Conservation (phyloP, 2,113 vertebrate genomes). For the Carollia perspicillata region DNA sequence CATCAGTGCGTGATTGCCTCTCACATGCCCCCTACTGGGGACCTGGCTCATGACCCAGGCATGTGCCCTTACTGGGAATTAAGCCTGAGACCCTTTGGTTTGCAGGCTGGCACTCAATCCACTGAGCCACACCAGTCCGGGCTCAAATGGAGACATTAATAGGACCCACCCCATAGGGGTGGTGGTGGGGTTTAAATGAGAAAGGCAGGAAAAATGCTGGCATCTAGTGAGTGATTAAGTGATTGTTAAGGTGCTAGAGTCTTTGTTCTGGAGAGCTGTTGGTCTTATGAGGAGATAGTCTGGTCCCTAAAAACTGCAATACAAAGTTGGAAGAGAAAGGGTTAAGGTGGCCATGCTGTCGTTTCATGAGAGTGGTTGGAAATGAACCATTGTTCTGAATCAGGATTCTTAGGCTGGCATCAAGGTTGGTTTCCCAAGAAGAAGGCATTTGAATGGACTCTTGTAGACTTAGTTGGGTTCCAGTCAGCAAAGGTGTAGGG, state of each 20-base stretch:
- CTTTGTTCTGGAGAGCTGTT: not conserved
- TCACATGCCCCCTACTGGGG: too few relatives aligned
- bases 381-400: not conserved
- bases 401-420: not conserved
- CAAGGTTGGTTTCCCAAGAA: not conserved
- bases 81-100: too few relatives aligned
- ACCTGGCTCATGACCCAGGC: too few relatives aligned
- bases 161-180: too few relatives aligned
- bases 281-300: not conserved
- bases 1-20: too few relatives aligned
- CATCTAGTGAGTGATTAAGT: not conserved
- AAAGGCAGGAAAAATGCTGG: not conserved
- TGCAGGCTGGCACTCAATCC: too few relatives aligned
- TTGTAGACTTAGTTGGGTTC: not conserved
- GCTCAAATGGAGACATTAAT: not conserved
- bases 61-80: too few relatives aligned
- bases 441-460: not conserved
- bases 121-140: too few relatives aligned
- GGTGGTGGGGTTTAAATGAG: not conserved
- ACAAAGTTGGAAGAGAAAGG: not conserved
- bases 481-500: not conserved
- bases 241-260: not conserved
- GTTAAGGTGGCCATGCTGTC: not conserved
- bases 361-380: not conserved
- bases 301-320: not conserved